Evolutionary conservation across 2,797 vertebrate species (phyloP), one percentile per base, ranked within the genome.

Genomic region (Crossoptilon crossoptilon): DNA sequence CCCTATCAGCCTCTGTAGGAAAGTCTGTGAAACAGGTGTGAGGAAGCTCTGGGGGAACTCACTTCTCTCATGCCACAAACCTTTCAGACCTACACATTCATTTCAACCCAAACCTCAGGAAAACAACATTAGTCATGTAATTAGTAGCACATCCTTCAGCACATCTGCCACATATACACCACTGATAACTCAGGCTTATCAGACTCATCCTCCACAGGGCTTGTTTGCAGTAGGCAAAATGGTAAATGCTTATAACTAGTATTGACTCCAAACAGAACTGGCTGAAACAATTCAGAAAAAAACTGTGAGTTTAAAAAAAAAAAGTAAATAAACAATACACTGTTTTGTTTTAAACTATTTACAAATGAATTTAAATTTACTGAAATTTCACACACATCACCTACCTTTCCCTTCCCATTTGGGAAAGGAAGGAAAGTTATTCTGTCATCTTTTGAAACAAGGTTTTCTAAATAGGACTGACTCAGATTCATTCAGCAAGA

Each of bases 381-480:
- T 91, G 41, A 91, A 60, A 51, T 82, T 93, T 91, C 83, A 58
- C 60, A 29, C 17, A 37, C 22, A 8, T n/a, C 24, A 88, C 70
- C 63, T 48, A 76, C 1, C 43, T 69, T 75, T 46, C 8, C 31
- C 24, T 86, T 17, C 68, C 11, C 39, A 39, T 66, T 59, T 91
- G 44, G 67, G 44, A 90, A 90, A 90, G 17, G 41, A 88, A 79
- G 41, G 19, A 33, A 84, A 87, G 29, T 55, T 73, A 21, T 72
- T 88, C 41, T 78, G n/a, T 55, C 71, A 67, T 53, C 60, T 66
- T 93, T 60, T 75, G 82, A 91, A 93, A 86, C 23, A 81, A 84
- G 55, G 88, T 84, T 93, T 94, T 44, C 67, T 88, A 84, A 92
- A 72, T 46, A 81, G 46, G 63, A 56, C 59, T 70, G 93, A 91